Percentiles rank a stretch among this genome's conserved stretches.
Evolutionary conservation across 1,140 invertebrate genomes (phyloP).

Genomic region (Neuroterus valhalla): DNA sequence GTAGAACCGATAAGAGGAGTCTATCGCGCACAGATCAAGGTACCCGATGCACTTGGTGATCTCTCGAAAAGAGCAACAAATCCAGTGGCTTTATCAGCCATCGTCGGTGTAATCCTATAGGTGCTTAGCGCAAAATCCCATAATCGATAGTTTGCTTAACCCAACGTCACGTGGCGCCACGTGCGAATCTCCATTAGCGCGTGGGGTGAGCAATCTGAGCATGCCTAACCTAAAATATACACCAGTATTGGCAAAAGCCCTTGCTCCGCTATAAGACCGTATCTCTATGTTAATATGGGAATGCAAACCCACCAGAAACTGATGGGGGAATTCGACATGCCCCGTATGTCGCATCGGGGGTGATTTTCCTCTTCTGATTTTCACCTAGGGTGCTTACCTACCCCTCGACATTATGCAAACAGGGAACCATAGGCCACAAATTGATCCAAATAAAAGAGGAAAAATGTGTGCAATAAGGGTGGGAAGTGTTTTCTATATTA

Average conservation of each 20-base stretch:
- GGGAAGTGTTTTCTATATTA: constrained; percentile 9
- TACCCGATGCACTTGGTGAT: constrained; percentile 38
- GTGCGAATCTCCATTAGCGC: constrained; percentile 69
- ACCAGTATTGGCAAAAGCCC: constrained; percentile 51
- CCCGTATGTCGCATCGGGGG: constrained; percentile 57
- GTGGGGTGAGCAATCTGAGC: constrained; percentile 42
- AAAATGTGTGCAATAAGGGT: background rate
- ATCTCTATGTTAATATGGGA: constrained; percentile 74
- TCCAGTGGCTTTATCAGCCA: constrained; percentile 72
- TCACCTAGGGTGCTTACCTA: constrained; percentile 40
- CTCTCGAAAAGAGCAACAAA: constrained; percentile 72
- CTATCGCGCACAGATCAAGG: background rate
- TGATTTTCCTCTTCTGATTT: constrained; percentile 46
- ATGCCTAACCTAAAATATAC: constrained; percentile 49
- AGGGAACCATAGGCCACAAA: constrained; percentile 17
- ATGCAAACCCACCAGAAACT: constrained; percentile 59
- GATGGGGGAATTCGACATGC: constrained; percentile 70
- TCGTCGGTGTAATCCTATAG: constrained; percentile 72
- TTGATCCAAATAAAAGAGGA: constrained; percentile 20
- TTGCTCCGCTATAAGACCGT: constrained; percentile 56
- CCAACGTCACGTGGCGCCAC: constrained; percentile 72
- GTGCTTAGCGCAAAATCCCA: constrained; percentile 74
- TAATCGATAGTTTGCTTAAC: constrained; percentile 76
- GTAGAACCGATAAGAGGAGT: constrained; percentile 10
- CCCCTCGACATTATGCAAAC: constrained; percentile 16